Evolutionary conservation across 2,888 invertebrate species (phyloP).

Genomic region (Incurvaria masculella): DNA sequence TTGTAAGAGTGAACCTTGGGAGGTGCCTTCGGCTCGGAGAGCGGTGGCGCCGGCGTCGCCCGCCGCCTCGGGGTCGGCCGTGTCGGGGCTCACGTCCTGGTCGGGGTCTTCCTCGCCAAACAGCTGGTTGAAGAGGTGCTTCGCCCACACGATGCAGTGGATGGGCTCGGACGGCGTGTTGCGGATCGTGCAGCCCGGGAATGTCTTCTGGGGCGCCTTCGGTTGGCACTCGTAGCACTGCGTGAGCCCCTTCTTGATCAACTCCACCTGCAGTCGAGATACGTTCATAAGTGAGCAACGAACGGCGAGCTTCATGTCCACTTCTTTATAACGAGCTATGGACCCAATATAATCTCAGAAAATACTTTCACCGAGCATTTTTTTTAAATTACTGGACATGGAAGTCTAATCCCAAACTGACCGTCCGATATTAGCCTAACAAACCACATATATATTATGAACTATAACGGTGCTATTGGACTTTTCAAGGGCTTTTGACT

Average conservation of each 20-base stretch:
- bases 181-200: constrained; percentile 97
- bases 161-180: constrained; percentile 99
- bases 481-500: no score
- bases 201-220: constrained; percentile 87
- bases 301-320: no score
- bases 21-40: constrained; percentile 41
- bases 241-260: constrained; percentile 81
- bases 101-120: constrained; percentile 97
- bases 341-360: no score
- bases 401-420: no score
- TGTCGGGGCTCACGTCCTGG: constrained; percentile 92
- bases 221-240: constrained; percentile 98
- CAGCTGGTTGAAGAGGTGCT: constrained; percentile 98
- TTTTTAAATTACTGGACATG: no score
- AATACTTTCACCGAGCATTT: no score
- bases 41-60: constrained; percentile 65
- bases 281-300: no score
- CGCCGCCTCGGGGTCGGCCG: constrained; percentile 90
- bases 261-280: constrained; percentile 74
- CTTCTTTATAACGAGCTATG: no score
- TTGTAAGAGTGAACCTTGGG: constrained; percentile 7
- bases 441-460: no score
- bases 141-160: constrained; percentile 99
- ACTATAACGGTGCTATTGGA: no score
- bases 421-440: no score